Evolutionary conservation across 2,797 vertebrate genomes (phyloP), one percentile per base, ranked within the genome.

Genomic region (Muscicapa comitata): DNA sequence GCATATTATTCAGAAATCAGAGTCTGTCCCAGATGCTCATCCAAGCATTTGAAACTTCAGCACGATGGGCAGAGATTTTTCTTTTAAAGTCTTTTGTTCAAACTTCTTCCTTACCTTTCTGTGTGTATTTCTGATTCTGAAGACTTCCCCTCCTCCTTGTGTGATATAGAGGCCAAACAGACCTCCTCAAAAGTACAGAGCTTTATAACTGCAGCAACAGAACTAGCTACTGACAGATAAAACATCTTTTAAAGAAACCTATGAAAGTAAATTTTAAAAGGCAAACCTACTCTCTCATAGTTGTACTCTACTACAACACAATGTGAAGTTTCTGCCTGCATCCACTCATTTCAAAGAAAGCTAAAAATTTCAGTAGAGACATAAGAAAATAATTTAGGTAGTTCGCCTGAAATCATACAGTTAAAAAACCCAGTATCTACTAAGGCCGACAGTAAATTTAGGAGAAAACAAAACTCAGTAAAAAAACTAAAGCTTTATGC

Each of bases 381-480:
- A 58, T 26, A 6, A 21, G 0, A 15, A 54, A 65, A 9, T 1
- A 31, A 17, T 11, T 45, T 17, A 19, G 21, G 1, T 17, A 43
- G 3, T 0, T 42, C 0, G 6, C 4, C 5, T 40, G 0, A 21
- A 82, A 80, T 7, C 0, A 0, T 11, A 2, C 8, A 47, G 1
- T 5, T 8, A 7, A 4, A 54, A 61, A 18, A 7, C 3, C 17
- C 26, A 25, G 35, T 35, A 61, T 12, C 29, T 48, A 54, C 12
- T 4, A 38, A 68, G 2, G 1, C 18, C 12, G 0, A 25, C 5
- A 38, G 10, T 2, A 79, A 89, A 57, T 2, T 13, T 5, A 8
- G 0, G 3, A 38, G 1, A 45, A 85, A 66, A 63, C 1, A 57
- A 55, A 68, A 33, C 24, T 38, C 31, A 33, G 2, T 42, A 67